These are phyloP conservation scores for Galbula dea DNA, from an alignment of 2,113 vertebrate species.

Conservation along the genomic window DNA sequence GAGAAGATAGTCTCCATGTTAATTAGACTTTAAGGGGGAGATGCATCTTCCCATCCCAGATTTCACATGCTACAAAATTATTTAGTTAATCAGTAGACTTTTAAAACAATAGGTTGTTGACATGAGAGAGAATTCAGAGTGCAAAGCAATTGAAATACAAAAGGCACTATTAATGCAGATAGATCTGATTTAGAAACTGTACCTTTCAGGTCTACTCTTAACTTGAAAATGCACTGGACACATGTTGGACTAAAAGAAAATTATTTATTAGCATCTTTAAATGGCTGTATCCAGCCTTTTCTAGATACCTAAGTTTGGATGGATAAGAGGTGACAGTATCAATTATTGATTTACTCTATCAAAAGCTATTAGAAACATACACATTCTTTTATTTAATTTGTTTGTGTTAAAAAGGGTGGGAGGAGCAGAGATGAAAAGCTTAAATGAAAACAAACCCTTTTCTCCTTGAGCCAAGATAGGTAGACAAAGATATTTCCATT, in stretches of 20 bases:
- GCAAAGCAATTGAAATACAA: background rate
- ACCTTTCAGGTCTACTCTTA: background rate
- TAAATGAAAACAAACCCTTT: background rate
- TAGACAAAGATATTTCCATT: background rate
- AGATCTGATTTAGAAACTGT: background rate
- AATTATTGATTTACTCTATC: background rate
- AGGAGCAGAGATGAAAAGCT: background rate
- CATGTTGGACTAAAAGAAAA: background rate
- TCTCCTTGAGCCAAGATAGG: background rate
- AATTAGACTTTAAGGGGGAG: slow-evolving; percentile 77
- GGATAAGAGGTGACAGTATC: background rate
- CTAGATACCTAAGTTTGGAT: background rate
- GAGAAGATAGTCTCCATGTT: slow-evolving; percentile 87
- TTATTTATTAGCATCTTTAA: background rate
- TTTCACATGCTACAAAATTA: slow-evolving; percentile 78
- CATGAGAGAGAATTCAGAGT: background rate
- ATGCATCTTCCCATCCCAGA: slow-evolving; percentile 28
- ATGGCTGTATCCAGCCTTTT: background rate
- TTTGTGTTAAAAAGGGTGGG: fast-evolving
- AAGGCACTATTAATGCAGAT: background rate
- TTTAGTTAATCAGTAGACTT: slow-evolving; percentile 54
- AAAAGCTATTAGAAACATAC: background rate
- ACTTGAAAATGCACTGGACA: background rate
- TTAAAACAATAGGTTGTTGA: slow-evolving; percentile 35
- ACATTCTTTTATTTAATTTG: background rate